phyloP scores from a whole-genome alignment of 2,797 vertebrate genomes.

The Bradypodion pumilum region DNA sequence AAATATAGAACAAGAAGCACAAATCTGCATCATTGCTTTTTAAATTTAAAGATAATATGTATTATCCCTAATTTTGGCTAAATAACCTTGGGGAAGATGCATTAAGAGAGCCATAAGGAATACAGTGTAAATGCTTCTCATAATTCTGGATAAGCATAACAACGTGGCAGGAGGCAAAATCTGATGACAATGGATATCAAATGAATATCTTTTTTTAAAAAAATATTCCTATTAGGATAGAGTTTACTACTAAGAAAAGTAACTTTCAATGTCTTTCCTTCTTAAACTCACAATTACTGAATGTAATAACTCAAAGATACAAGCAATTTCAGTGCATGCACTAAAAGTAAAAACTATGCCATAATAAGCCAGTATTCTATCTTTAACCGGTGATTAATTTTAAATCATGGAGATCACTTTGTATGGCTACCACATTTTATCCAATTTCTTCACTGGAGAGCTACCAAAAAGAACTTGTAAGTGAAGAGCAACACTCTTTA shows the following conservation, averaged over 20 bases:
- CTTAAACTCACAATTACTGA: not conserved
- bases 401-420: not conserved
- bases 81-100: slow-evolving; percentile 40
- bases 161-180: no score
- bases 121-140: not conserved
- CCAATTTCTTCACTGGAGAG: slow-evolving; percentile 14
- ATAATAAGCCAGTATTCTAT: not conserved
- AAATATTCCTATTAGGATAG: no score
- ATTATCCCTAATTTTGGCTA: slow-evolving; percentile 44
- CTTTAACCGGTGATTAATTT: slow-evolving; percentile 19
- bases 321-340: not conserved
- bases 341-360: not conserved
- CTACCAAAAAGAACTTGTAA: slow-evolving; percentile 2
- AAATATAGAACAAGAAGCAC: slow-evolving; percentile 63
- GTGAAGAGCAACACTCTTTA: not conserved
- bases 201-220: no score
- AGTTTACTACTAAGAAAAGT: not conserved
- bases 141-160: not conserved
- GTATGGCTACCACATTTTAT: not conserved
- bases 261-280: not conserved
- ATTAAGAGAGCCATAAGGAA: slow-evolving; percentile 35
- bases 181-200: no score
- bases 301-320: slow-evolving; percentile 17
- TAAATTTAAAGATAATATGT: slow-evolving; percentile 54
- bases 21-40: slow-evolving; percentile 62